Base-by-base conservation (phyloP, 2,113 vertebrate species). In the Rattus norvegicus region DNA sequence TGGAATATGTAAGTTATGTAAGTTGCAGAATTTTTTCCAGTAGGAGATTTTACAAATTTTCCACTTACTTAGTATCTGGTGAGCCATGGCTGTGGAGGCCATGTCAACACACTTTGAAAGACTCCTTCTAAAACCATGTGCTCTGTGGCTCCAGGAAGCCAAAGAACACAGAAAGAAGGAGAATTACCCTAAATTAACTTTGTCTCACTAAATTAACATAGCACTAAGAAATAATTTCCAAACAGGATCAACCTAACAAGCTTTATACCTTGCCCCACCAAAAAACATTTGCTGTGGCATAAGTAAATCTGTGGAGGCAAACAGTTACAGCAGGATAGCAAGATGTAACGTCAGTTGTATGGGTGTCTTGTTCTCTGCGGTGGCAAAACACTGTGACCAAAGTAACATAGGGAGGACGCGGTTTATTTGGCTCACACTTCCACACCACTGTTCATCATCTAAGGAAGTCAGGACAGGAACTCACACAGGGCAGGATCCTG, bases 101-200 rank as follows among this genome's bases (percentile, higher is more conserved):
- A 13, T 83, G 72, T 81, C 52, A 61, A 19, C 33, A 39, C 88
- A 28, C 61, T 94, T 97, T 85, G 67, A 96, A 93, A 91, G 26
- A 56, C 81, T 2, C 83, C 59, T 94, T 26, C 11, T 76, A 93
- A 89, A 90, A 96, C 36, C 52, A 76, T 88, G 59, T 96, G 70
- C 54, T 79, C 14, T 77, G 24, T 61, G 12, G 22, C 49, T 93
- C 10, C 70, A 77, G 56, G 22, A 85, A 92, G 69, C 54, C 87
- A 52, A 92, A 75, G 87, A 94, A 72, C 33, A 76, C 54, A 77
- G 39, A 36, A 12, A 67, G 59, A 90, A 87, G 43, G 90, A 81
- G 88, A 79, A 85, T 80, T 87, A 92, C 76, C 89, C 88, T 94
- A 69, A 73, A 63, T 96, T 90, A 69, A 67, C 69, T 95, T 92